Evolutionary conservation across 1,140 invertebrate genomes (phyloP).

Genomic region (Helicoverpa armigera): DNA sequence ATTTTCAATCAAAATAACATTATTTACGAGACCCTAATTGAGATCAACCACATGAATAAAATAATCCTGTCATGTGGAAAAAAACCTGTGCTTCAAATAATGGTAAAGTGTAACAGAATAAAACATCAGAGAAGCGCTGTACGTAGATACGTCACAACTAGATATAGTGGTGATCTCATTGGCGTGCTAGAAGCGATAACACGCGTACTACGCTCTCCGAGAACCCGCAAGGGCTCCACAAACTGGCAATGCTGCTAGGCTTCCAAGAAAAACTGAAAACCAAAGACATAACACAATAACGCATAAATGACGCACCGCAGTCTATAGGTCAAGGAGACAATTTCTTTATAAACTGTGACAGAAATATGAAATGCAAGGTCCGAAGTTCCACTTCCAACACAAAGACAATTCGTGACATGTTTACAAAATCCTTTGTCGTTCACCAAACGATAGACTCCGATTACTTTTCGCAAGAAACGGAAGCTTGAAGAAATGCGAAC

Average conservation of each 20-base stretch:
- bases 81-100: slow-evolving; percentile 25
- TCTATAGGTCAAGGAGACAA: slow-evolving; percentile 39
- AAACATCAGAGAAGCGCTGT: slow-evolving; percentile 41
- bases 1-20: too few species aligned
- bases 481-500: slow-evolving; percentile 31
- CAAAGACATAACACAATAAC: slow-evolving; percentile 12
- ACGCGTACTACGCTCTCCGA: slow-evolving; percentile 46
- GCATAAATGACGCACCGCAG: slow-evolving; percentile 25
- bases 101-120: slow-evolving; percentile 39
- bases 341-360: slow-evolving; percentile 25
- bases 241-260: neutral
- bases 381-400: slow-evolving; percentile 5
- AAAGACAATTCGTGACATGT: slow-evolving; percentile 16
- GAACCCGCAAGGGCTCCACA: slow-evolving; percentile 51
- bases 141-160: slow-evolving; percentile 72
- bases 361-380: slow-evolving; percentile 18
- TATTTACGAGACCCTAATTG: too few species aligned
- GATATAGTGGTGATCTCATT: slow-evolving; percentile 83
- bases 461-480: neutral
- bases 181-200: slow-evolving; percentile 58
- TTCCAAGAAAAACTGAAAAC: slow-evolving; percentile 40
- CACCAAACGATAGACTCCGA: slow-evolving; percentile 9
- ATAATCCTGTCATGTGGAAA: neutral
- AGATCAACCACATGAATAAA: neutral
- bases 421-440: slow-evolving; percentile 31